These are phyloP conservation scores for Sarcophaga bullata DNA, from an alignment of 1,140 invertebrate species.

Conservation along the genomic window DNA sequence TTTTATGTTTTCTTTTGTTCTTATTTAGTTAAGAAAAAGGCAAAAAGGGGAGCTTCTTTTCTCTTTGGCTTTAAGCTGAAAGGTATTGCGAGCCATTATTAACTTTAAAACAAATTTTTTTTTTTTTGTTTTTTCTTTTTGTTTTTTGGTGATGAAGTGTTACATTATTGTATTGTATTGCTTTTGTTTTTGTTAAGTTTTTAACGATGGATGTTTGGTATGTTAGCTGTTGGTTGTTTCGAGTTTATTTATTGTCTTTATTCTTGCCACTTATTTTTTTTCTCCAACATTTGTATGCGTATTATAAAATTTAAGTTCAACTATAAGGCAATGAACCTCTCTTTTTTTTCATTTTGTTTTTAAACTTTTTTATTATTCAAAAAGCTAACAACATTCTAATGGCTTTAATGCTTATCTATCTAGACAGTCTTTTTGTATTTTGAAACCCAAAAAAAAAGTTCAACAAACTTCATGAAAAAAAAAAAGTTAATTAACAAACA, in stretches of 20 bases:
- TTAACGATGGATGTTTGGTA: background rate
- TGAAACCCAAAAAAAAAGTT: background rate
- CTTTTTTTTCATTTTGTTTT: background rate
- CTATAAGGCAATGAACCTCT: conserved; percentile 10
- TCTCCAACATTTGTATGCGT: background rate
- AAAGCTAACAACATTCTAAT: conserved; percentile 7
- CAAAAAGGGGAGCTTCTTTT: background rate
- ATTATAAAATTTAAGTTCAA: conserved; percentile 16
- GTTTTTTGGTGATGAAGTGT: conserved; percentile 14
- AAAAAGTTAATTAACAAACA: background rate
- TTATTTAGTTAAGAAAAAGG: too few species aligned
- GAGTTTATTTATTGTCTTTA: background rate
- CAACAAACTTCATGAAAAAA: background rate
- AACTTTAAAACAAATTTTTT: conserved; percentile 1
- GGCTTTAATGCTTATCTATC: background rate
- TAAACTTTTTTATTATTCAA: background rate
- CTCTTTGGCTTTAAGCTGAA: background rate
- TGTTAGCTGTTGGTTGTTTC: background rate
- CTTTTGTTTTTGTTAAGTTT: background rate
- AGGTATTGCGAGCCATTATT: conserved; percentile 4
- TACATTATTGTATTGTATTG: conserved; percentile 22
- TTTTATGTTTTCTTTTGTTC: too few species aligned
- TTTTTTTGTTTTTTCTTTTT: background rate
- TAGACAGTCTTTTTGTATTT: background rate
- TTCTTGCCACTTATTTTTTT: background rate